Base-by-base conservation (phyloP, 2,113 vertebrate genomes). In the Seriola rivoliana region DNA sequence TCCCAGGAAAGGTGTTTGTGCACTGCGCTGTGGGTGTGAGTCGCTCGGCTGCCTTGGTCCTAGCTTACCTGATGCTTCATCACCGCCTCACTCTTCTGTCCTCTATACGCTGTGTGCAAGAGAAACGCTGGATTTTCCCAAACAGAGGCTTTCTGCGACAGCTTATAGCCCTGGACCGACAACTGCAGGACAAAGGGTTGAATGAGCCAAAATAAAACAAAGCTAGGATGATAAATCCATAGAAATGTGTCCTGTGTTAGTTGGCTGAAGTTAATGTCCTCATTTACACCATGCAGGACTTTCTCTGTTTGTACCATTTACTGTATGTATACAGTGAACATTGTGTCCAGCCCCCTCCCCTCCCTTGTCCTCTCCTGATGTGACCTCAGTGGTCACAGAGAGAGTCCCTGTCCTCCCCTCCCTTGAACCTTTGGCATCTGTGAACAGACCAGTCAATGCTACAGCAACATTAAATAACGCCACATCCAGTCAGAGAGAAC, bases 1-100 rank as follows among this genome's bases (percentile, higher is more conserved):
- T 82, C 79, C 34, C 93, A 97, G 96, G 94, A 58, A 97, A 96
- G 91, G 94, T 96, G 70, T 93, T 97, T 25, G 94, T 96, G 80
- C 96, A 96, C 75, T 96, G 95, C 84, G 94, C 96, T 89, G 94
- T 97, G 75, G 96, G 96, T 29, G 95, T 97, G 93, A 97, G 96
- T 85, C 94, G 95, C 76, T 97, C 96, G 0, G 92, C 96, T 81
- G 93, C 95, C 0, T 72, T 97, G 88, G 94, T 97, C 79, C 91
- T 97, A 25, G 92, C 94, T 65, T 97, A 96, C 81, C 89, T 97
- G 86, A 96, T 95, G 95, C 94, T 96, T 66, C 91, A 89, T 66
- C 95, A 94, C 62, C 92, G 76, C 64, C 90, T 96, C 58, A 86
- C 93, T 63, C 92, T 97, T 65, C 84, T 81, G 42, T 91, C 91